These are phyloP conservation scores for Pandion haliaetus DNA, from an alignment of 2,113 vertebrate genomes.

Conservation along the genomic window DNA sequence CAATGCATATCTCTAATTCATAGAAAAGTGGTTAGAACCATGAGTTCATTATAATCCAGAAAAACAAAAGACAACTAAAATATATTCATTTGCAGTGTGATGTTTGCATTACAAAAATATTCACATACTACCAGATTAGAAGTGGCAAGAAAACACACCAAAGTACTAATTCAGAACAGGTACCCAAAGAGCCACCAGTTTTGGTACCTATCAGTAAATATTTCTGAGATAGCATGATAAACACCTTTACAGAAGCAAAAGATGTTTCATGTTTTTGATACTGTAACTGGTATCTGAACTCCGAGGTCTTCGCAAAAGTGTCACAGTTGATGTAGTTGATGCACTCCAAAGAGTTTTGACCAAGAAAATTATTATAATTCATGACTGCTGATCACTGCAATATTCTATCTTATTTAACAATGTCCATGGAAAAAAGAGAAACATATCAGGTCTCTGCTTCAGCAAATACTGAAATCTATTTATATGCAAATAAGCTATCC, in stretches of 20 bases:
- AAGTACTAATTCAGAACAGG: not conserved
- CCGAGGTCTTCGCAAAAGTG: not conserved
- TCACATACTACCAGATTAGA: not conserved
- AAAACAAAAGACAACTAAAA: not conserved
- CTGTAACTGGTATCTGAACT: not conserved
- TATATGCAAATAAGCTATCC: slow-evolving; percentile 91
- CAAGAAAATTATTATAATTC: slow-evolving; percentile 54
- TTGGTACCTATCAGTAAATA: not conserved
- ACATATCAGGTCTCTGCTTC: slow-evolving; percentile 67
- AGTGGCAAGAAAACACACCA: not conserved
- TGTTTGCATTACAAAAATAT: not conserved
- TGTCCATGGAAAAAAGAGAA: not conserved
- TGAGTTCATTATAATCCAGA: not conserved
- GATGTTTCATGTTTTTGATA: not conserved
- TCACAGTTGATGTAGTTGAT: not conserved
- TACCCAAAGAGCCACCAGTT: not conserved
- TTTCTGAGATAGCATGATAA: not conserved
- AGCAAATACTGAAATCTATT: slow-evolving; percentile 90
- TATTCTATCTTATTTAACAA: slow-evolving; percentile 62
- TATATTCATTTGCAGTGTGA: not conserved
- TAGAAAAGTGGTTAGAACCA: not conserved
- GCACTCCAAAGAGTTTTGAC: not conserved
- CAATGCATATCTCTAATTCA: not conserved
- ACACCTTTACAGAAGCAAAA: not conserved
- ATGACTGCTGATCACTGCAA: slow-evolving; percentile 60